Percentiles rank a stretch among this genome's conserved stretches.
These are phyloP conservation scores for Oreochromis spilurus DNA, from an alignment of 2,113 vertebrate genomes.

Conservation along the genomic window DNA sequence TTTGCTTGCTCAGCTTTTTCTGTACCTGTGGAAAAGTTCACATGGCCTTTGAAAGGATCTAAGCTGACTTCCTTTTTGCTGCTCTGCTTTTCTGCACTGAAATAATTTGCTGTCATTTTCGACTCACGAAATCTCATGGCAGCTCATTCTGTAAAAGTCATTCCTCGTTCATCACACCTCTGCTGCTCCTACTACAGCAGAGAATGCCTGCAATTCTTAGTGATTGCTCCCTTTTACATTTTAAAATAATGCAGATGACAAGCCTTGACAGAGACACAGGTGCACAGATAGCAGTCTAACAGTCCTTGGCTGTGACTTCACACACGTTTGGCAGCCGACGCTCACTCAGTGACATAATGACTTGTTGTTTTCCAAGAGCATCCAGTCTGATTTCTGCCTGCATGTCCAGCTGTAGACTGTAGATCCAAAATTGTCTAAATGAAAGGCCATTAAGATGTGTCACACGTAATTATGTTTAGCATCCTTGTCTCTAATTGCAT, in stretches of 20 bases:
- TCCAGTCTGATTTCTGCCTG: slow-evolving; percentile 16
- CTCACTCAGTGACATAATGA: slow-evolving; percentile 19
- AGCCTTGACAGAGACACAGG: slow-evolving; percentile 1
- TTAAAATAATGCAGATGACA: neutral
- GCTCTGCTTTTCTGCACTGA: neutral
- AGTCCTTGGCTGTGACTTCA: slow-evolving; percentile 18
- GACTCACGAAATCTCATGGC: neutral
- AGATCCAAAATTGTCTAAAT: slow-evolving; percentile 53
- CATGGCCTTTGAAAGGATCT: neutral
- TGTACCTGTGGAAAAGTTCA: neutral
- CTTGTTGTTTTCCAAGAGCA: slow-evolving; percentile 44
- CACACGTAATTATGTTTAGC: slow-evolving; percentile 65
- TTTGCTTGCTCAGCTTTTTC: neutral
- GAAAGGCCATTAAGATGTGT: slow-evolving; percentile 67
- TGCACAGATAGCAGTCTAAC: neutral
- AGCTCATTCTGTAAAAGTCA: slow-evolving; percentile 6
- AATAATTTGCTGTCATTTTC: neutral
- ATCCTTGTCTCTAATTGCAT: slow-evolving; percentile 59
- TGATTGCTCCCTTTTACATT: neutral
- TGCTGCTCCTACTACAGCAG: neutral
- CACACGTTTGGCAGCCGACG: slow-evolving; percentile 10
- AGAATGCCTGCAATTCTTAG: neutral
- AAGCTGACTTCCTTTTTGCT: neutral
- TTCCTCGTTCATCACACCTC: neutral
- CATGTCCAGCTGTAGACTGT: slow-evolving; percentile 32